Evolutionary conservation across 2,888 invertebrate genomes (phyloP).

Genomic region (Clivina fossor): DNA sequence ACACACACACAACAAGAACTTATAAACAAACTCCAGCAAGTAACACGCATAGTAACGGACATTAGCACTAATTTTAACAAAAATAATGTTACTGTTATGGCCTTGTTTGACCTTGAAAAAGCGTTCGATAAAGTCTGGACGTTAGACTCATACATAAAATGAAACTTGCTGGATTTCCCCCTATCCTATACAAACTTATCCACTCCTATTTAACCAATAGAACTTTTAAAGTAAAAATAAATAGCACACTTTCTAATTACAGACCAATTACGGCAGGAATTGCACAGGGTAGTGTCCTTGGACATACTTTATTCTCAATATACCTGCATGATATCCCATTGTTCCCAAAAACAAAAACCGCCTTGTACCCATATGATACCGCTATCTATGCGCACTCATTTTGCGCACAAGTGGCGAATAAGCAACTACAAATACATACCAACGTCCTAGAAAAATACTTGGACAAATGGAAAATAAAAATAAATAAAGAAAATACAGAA

Average conservation of each 20-base stretch:
- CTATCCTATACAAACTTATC: constrained; percentile 39
- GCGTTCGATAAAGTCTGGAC: constrained; percentile 45
- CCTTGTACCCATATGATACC: constrained; percentile 34
- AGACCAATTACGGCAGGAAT: constrained; percentile 42
- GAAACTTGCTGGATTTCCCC: constrained; percentile 31
- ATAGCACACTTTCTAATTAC: constrained; percentile 31
- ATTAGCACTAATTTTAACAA: constrained; percentile 37
- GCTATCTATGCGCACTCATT: constrained; percentile 12
- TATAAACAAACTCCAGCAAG: neutral
- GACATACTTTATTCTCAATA: constrained; percentile 37
- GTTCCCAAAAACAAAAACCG: constrained; percentile 27
- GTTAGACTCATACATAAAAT: constrained; percentile 39
- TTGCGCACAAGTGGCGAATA: neutral
- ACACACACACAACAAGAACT: too few species aligned
- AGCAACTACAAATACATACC: constrained; percentile 8
- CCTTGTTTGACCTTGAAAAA: constrained; percentile 42
- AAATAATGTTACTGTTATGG: constrained; percentile 39
- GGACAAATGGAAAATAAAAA: constrained; percentile 28
- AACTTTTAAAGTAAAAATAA: constrained; percentile 39
- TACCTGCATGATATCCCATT: constrained; percentile 40
- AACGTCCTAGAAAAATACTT: constrained; percentile 15
- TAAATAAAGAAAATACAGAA: constrained; percentile 28
- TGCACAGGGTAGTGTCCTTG: constrained; percentile 40
- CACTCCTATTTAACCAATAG: constrained; percentile 39
- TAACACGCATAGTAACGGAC: constrained; percentile 9